Evolutionary conservation across 2,797 vertebrate genomes (phyloP), one percentile per base, ranked within the genome.

Genomic region (Chiloscyllium punctatum): DNA sequence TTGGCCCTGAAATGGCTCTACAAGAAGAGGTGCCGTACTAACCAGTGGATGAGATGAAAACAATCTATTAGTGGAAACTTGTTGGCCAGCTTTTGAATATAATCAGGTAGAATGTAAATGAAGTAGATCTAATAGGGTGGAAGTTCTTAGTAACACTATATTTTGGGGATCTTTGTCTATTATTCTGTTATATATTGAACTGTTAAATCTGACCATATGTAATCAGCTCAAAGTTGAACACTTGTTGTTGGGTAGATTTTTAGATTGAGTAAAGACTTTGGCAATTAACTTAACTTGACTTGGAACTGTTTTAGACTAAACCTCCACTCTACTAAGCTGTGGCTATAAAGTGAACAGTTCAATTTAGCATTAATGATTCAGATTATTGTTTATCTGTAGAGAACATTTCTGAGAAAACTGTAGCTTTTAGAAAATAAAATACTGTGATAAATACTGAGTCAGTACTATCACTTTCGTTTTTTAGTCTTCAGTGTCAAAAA

Each of bases 401-500:
- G 33, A 53, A 53, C 86, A 30, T 13, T 11, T 30, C 23, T 62
- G 13, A 33, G 57, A 90, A 90, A 62, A n/a, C 6, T 11, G 23
- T 9, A 62, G 4, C 66, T 66, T 23, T 66, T 92, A 69, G 4
- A 68, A 69, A 69, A 92, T 96, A 48, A 62, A 62, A 62, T 82
- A 95, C 53, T 57, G 37, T 95, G 95, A 86, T 82, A 48, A 21
- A 66, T 86, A 84, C 53, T 88, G 30, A 30, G 84, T 48, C 74
- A 42, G 62, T 71, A 53, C 95, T 51, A 95, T 94, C 88, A 62
- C 94, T 95, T n/a, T 96, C 90, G 94, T 97, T 97, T 48, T 97
- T 68, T 96, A 98, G 98, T 97, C 96, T 74, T 97, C 98, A 71
- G 96, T 98, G 96, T 96, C 98, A 95, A 97, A 96, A 97, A 98